Evolutionary conservation across 2,113 vertebrate genomes (phyloP).

Genomic region (Castor canadensis): DNA sequence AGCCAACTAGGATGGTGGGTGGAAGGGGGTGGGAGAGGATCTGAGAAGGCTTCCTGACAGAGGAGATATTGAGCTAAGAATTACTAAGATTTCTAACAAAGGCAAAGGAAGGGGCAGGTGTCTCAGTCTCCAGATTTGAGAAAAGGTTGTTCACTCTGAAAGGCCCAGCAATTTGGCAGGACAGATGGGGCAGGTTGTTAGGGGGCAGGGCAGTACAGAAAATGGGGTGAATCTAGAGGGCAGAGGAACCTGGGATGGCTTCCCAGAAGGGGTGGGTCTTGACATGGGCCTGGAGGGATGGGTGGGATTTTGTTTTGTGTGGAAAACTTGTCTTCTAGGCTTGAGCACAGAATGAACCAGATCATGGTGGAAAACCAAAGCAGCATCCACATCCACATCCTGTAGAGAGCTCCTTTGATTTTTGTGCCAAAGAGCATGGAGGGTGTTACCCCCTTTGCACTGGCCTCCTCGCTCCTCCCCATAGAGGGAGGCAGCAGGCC

Average conservation of each 20-base stretch:
- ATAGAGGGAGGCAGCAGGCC: neutral
- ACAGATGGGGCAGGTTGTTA: neutral
- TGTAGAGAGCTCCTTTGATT: neutral
- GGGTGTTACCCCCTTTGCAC: neutral
- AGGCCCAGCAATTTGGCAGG: neutral
- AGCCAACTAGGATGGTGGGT: neutral
- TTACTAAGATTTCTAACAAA: slow-evolving; percentile 28
- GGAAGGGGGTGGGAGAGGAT: neutral
- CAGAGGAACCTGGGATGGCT: neutral
- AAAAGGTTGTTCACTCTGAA: neutral
- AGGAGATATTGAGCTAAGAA: neutral
- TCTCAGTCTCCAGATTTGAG: neutral
- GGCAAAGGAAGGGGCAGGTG: neutral
- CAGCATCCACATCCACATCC: neutral
- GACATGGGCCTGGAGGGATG: neutral
- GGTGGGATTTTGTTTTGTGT: neutral
- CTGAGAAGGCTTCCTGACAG: slow-evolving; percentile 1
- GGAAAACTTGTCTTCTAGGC: neutral
- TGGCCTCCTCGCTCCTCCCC: no score
- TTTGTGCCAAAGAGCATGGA: neutral
- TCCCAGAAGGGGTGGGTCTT: neutral
- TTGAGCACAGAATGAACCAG: neutral
- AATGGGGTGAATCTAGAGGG: neutral
- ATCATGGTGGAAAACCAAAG: neutral
- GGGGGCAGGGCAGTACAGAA: neutral